A percentile compares a stretch with the other conserved stretches of the same genome.
Evolutionary conservation across 2,113 vertebrate genomes (phyloP).

Genomic region (Psittacula cyanocephala): DNA sequence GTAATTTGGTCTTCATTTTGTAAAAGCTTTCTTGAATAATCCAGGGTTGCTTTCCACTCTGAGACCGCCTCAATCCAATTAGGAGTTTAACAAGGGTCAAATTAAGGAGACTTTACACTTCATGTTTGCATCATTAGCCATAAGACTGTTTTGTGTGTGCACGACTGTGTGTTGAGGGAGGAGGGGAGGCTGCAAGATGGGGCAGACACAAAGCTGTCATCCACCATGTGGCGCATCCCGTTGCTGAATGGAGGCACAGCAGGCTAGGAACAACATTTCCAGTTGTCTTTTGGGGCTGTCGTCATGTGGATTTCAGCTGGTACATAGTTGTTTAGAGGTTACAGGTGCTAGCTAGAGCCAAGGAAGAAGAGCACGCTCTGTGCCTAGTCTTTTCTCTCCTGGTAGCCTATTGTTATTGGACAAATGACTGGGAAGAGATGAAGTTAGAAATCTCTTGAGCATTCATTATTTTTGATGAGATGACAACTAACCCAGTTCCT

Average conservation of each 20-base stretch:
- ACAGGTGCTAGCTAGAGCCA: slow-evolving; percentile 80
- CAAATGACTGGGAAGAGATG: slow-evolving; percentile 71
- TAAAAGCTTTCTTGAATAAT: slow-evolving; percentile 83
- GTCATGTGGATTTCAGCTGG: slow-evolving; percentile 76
- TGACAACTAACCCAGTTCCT: slow-evolving; percentile 74
- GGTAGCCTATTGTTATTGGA: slow-evolving; percentile 71
- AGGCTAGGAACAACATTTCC: slow-evolving; percentile 79
- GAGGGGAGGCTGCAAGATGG: slow-evolving; percentile 59
- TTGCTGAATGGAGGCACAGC: slow-evolving; percentile 74
- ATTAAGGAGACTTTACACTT: slow-evolving; percentile 90
- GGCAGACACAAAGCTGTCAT: slow-evolving; percentile 75
- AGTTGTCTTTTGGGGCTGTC: slow-evolving; percentile 75
- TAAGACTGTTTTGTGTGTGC: slow-evolving; percentile 71
- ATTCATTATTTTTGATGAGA: slow-evolving; percentile 87
- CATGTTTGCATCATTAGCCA: slow-evolving; percentile 82
- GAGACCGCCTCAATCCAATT: slow-evolving; percentile 89
- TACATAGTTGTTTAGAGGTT: slow-evolving; percentile 72
- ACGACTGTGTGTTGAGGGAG: slow-evolving; percentile 60
- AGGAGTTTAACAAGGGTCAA: slow-evolving; percentile 92
- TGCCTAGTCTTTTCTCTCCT: slow-evolving; percentile 45
- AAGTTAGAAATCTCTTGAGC: slow-evolving; percentile 79
- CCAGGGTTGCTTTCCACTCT: slow-evolving; percentile 78
- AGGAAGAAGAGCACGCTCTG: slow-evolving; percentile 27
- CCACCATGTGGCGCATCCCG: slow-evolving; percentile 68
- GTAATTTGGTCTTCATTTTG: slow-evolving; percentile 76